phyloP scores from a whole-genome alignment of 2,113 vertebrate genomes.

The Nesoenas mayeri region DNA sequence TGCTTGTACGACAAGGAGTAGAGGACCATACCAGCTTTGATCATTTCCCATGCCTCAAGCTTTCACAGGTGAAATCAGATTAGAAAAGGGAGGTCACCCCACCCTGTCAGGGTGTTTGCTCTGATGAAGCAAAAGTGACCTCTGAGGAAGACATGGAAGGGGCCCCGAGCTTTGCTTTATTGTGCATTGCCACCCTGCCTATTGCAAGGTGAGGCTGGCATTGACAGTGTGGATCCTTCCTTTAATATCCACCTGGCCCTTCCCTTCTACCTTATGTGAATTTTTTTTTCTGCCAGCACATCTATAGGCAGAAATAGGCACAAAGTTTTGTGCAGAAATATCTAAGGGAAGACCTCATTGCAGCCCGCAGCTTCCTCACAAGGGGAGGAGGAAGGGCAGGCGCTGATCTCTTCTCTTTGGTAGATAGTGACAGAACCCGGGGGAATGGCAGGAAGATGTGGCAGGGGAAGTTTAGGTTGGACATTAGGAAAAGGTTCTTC shows the following conservation, averaged over 20 bases:
- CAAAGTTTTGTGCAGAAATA: not conserved
- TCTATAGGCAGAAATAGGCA: not conserved
- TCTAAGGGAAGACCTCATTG: too few relatives aligned
- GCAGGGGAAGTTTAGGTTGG: too few relatives aligned
- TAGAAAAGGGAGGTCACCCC: not conserved
- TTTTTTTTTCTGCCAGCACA: not conserved
- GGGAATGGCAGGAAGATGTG: too few relatives aligned
- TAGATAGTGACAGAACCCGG: too few relatives aligned
- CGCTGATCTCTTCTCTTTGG: too few relatives aligned
- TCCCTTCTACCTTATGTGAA: not conserved
- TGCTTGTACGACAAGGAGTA: not conserved
- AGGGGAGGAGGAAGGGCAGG: too few relatives aligned
- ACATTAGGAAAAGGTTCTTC: too few relatives aligned
- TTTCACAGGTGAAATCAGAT: not conserved
- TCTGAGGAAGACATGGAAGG: not conserved
- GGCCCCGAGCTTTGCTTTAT: not conserved
- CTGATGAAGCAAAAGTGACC: not conserved
- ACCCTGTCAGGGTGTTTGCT: not conserved
- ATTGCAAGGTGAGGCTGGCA: not conserved
- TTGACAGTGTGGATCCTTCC: not conserved
- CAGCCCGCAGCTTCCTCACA: too few relatives aligned
- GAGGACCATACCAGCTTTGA: not conserved
- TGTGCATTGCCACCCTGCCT: not conserved
- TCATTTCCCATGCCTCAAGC: not conserved
- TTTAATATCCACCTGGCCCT: not conserved